These are phyloP conservation scores for Listrodromus nycthemerus DNA, from an alignment of 2,888 invertebrate species.

Conservation along the genomic window DNA sequence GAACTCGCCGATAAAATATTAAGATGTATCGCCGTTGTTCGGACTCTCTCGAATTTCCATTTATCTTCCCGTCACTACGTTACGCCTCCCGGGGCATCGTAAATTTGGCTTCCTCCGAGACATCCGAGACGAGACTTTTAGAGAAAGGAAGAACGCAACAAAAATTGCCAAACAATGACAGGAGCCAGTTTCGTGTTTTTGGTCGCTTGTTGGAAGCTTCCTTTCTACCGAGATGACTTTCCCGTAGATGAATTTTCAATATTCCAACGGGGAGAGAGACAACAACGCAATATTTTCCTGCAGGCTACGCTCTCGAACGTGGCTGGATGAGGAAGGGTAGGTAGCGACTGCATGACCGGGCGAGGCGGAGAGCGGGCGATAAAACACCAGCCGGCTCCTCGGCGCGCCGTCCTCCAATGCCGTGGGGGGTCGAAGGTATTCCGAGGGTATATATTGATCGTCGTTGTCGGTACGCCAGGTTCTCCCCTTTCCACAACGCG, in stretches of 20 bases:
- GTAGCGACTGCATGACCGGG: conserved; percentile 7
- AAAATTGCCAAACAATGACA: neutral
- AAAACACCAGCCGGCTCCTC: conserved; percentile 30
- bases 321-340: neutral
- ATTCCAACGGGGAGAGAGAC: neutral
- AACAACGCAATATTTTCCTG: conserved; percentile 5
- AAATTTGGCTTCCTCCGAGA: neutral
- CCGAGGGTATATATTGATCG: conserved; percentile 69
- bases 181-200: too few species aligned
- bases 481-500: conserved; percentile 9
- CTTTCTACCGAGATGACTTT: neutral
- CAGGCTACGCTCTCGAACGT: neutral
- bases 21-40: conserved; percentile 18
- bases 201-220: neutral
- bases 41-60: conserved; percentile 11
- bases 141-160: neutral
- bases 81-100: neutral
- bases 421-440: conserved; percentile 54
- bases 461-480: conserved; percentile 43
- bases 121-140: neutral
- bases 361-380: conserved; percentile 28
- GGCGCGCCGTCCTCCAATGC: conserved; percentile 25
- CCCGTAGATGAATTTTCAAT: neutral
- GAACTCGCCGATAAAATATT: conserved; percentile 21
- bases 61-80: neutral